phyloP scores from a whole-genome alignment of 2,797 vertebrate genomes.

The Basileuterus tristriatus region DNA sequence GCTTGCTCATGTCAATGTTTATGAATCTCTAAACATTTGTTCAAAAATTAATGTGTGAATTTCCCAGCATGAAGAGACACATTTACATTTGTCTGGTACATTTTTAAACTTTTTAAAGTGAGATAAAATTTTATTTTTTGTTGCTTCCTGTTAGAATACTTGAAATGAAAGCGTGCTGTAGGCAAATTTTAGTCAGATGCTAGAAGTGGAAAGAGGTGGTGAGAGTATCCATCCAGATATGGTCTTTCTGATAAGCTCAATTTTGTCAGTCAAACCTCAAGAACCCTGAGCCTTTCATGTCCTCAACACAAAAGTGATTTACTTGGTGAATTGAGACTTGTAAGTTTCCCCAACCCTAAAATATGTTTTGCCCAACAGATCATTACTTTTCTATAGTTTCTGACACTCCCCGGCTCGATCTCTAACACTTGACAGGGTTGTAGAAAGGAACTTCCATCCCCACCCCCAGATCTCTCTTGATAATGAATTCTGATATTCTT shows the following conservation, averaged over 20 bases:
- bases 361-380: background rate
- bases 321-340: background rate
- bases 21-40: background rate
- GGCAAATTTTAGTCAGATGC: background rate
- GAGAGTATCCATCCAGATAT: background rate
- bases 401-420: rapidly evolving
- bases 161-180: background rate
- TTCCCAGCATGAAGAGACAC: background rate
- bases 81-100: background rate
- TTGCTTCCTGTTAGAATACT: background rate
- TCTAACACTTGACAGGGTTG: background rate
- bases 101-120: background rate
- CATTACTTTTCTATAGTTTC: background rate
- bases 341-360: background rate
- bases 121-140: background rate
- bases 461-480: background rate
- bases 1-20: background rate
- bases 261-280: background rate
- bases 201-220: background rate
- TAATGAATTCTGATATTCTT: background rate
- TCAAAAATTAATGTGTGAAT: background rate
- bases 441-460: background rate
- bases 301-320: background rate
- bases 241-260: background rate
- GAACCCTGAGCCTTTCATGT: background rate